Evolutionary conservation across 2,113 vertebrate species (phyloP).

Genomic region (Eleginops maclovinus): DNA sequence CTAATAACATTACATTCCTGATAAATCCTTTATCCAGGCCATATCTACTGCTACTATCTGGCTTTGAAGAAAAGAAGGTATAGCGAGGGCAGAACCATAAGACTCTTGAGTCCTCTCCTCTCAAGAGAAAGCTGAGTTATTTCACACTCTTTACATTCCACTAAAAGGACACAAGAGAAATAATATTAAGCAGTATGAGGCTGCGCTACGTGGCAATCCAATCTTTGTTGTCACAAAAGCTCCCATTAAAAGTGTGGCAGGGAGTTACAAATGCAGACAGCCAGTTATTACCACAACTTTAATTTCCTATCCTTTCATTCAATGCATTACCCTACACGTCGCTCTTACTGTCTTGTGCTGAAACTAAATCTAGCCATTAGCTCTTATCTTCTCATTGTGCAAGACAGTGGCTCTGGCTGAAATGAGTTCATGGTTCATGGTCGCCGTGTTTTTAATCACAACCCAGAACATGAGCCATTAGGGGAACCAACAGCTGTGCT

Average conservation of each 20-base stretch:
- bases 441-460: constrained; percentile 73
- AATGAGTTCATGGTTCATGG: constrained; percentile 72
- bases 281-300: constrained; percentile 46
- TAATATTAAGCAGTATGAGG: constrained; percentile 2
- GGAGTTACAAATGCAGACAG: constrained; percentile 28
- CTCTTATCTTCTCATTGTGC: constrained; percentile 66
- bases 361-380: constrained; percentile 73
- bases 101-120: not conserved
- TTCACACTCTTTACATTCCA: not conserved
- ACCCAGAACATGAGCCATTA: constrained; percentile 66
- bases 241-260: constrained; percentile 25
- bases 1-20: no score
- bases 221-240: constrained; percentile 17
- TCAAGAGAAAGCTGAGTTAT: constrained; percentile 9
- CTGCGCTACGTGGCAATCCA: constrained; percentile 5
- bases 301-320: constrained; percentile 55
- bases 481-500: constrained; percentile 54
- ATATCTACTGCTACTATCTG: not conserved
- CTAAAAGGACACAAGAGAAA: not conserved
- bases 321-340: constrained; percentile 5
- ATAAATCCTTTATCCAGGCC: not conserved
- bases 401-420: constrained; percentile 62
- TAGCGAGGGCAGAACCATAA: not conserved
- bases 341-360: constrained; percentile 34
- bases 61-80: not conserved